Evolutionary conservation across 2,113 vertebrate genomes (phyloP), one percentile per base, ranked within the genome.

Genomic region (Sturnira hondurensis): DNA sequence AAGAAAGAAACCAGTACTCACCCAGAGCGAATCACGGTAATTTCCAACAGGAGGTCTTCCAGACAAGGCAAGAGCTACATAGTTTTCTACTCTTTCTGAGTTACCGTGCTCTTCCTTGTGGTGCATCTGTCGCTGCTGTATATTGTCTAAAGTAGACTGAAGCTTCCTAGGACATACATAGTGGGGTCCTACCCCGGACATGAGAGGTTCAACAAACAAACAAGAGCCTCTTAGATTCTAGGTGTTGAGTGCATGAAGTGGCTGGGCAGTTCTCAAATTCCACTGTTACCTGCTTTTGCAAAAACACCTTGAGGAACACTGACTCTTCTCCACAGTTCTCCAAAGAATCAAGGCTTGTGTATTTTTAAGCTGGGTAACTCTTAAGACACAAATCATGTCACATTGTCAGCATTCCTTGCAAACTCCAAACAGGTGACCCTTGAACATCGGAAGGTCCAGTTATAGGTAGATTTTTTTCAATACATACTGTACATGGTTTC

Each of bases 171-270:
- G 38, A 36, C 28, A 9, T 8, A 20, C 11, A 17, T 38, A 6
- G 0, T 1, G 3, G 0, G 1, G 4, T 22, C 63, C 19, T 41
- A 12, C 20, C 22, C 47, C 20, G 10, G 7, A 52, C 14, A 24
- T 17, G 12, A 80, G 70, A 74, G 17, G 19, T 58, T 61, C 17
- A 14, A 6, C 0, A 54, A 41, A 73, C 31, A 4, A 43, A 50
- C 33, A 67, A 10, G 2, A 26, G 41, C 31, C 63, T 54, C 58
- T 68, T 31, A 4, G 61, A 63, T n/a, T 22, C 28, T 67, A 14
- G 20, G 43, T 36, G 63, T 52, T 47, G 3, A 86, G 41, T 47
- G 33, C 63, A 47, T 58, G 67, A 31, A 20, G 70, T 3, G n/a
- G 28, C 13, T 10, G 36, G 38, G 58, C 41, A 22, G 43, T 45